Conservation (phyloP, 2,113 vertebrate species). For the Aspidoscelis tigris region DNA sequence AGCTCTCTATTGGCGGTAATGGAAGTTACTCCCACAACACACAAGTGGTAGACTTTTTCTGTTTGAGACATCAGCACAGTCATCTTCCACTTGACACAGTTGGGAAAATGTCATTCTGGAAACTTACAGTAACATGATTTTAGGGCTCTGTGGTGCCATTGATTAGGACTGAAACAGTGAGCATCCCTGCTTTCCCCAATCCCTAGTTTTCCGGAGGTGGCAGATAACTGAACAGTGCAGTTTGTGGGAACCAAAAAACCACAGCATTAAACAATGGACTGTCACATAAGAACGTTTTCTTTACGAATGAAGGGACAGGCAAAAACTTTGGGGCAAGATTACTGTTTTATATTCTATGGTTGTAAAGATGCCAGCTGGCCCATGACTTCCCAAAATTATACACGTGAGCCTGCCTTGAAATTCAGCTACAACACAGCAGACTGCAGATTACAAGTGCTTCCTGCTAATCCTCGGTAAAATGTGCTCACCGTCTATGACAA, state of each 20-base stretch:
- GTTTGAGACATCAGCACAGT: background rate
- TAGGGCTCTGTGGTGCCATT: no score
- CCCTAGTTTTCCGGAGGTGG: no score
- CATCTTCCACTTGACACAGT: no score
- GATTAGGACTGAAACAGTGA: no score
- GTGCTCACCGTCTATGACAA: constrained; percentile 46
- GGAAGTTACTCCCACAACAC: background rate
- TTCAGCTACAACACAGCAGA: constrained; percentile 40
- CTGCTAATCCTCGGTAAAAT: constrained; percentile 62
- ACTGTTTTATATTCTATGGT: background rate
- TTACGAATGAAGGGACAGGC: background rate
- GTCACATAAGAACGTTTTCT: background rate
- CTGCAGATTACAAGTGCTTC: constrained; percentile 53
- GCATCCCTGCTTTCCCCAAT: no score
- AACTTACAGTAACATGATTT: no score
- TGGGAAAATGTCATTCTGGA: no score
- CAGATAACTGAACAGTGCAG: no score
- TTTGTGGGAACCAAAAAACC: no score
- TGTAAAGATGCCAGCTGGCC: constrained; percentile 37
- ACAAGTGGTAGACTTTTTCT: no score
- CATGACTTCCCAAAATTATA: constrained; percentile 44
- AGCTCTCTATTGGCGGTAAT: background rate
- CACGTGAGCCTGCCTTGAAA: constrained; percentile 27
- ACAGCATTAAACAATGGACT: no score
- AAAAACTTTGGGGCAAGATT: background rate